These are phyloP conservation scores for Brachypalpus laphriformis DNA, from an alignment of 2,888 invertebrate species.

Conservation along the genomic window DNA sequence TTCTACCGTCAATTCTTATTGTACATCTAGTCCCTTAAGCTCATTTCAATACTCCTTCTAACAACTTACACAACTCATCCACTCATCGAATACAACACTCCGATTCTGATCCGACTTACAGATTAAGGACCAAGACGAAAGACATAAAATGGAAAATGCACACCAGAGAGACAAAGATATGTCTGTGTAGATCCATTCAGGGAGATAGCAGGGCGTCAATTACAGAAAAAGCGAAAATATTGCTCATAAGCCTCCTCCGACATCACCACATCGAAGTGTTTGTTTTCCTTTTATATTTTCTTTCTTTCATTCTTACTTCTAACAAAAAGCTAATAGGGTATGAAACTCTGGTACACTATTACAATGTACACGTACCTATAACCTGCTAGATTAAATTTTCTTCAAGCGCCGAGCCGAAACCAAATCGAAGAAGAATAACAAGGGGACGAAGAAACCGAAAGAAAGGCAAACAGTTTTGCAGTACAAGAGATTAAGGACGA, in stretches of 20 bases:
- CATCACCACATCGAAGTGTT: constrained; percentile 62
- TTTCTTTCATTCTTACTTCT: constrained; percentile 2
- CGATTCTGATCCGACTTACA: constrained; percentile 22
- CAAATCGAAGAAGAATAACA: constrained; percentile 58
- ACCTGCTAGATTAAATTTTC: constrained; percentile 68
- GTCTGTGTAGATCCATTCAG: constrained; percentile 46
- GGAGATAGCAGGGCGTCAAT: constrained; percentile 59
- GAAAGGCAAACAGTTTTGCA: constrained; percentile 64
- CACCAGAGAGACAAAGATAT: constrained; percentile 44
- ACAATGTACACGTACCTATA: constrained; percentile 34
- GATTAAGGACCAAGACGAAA: constrained; percentile 43
- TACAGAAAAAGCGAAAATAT: constrained; percentile 60
- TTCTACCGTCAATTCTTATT: neutral
- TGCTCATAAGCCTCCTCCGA: constrained; percentile 65
- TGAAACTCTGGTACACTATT: constrained; percentile 59
- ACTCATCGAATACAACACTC: neutral
- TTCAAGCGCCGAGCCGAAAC: constrained; percentile 30
- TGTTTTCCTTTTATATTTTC: constrained; percentile 36
- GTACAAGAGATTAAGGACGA: constrained; percentile 71
- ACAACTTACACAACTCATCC: neutral
- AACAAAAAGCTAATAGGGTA: constrained; percentile 61
- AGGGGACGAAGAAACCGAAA: constrained; percentile 17
- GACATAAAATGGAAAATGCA: constrained; percentile 51
- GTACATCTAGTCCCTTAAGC: neutral
- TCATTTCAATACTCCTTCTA: neutral